Percentiles rank a stretch among this genome's conserved stretches.
These are phyloP conservation scores for Aspiorhynchus laticeps DNA, from an alignment of 2,113 vertebrate species.

Conservation along the genomic window DNA sequence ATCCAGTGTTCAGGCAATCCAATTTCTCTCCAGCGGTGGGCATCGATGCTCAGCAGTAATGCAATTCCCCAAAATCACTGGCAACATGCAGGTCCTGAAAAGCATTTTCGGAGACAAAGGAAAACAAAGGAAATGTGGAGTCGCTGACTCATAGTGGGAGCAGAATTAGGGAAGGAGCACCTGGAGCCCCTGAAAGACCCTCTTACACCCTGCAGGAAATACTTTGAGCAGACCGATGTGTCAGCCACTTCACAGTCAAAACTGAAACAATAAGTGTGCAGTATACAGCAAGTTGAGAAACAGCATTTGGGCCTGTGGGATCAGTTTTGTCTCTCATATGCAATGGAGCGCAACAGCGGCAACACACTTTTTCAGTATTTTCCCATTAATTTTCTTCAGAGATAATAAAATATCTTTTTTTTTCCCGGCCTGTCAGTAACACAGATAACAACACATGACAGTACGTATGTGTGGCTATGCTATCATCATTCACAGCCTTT, in stretches of 20 bases:
- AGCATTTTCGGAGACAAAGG: conserved; percentile 27
- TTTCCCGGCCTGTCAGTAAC: too few species aligned
- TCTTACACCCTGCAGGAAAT: neutral
- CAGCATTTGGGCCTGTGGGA: neutral
- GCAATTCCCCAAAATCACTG: conserved; percentile 37
- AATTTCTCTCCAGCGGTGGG: conserved; percentile 45
- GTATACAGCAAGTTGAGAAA: neutral
- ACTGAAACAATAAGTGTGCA: neutral
- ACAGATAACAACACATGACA: too few species aligned
- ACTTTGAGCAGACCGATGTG: neutral
- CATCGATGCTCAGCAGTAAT: conserved; percentile 39
- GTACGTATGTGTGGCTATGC: too few species aligned
- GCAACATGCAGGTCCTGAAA: conserved; percentile 17
- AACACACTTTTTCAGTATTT: neutral
- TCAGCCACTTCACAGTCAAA: conserved; percentile 1
- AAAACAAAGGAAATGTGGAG: conserved; percentile 14
- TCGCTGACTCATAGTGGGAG: neutral
- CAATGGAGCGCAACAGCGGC: neutral
- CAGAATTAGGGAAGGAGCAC: conserved; percentile 43
- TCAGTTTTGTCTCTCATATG: neutral
- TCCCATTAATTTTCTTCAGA: neutral
- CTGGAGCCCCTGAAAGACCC: neutral
- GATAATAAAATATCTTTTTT: neutral
- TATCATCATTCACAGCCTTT: too few species aligned
- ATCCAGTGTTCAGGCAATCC: conserved; percentile 51